Percentiles rank a stretch among this genome's conserved stretches.
These are phyloP conservation scores for Sceloporus tristichus DNA, from an alignment of 2,113 vertebrate species.

Conservation along the genomic window DNA sequence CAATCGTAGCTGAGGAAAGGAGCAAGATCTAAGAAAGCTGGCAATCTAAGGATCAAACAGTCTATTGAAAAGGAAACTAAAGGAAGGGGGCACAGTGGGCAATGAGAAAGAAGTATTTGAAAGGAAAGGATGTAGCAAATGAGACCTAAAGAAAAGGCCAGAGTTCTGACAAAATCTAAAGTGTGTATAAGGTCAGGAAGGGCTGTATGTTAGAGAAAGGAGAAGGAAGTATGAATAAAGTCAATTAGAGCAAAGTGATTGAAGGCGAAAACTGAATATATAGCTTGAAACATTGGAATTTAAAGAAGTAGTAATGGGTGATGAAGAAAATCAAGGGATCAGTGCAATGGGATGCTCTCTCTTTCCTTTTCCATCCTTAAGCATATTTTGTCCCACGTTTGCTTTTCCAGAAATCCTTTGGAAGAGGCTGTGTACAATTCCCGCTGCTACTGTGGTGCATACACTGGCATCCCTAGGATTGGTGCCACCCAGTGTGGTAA, in stretches of 20 bases:
- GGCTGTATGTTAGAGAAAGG: neutral
- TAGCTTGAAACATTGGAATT: neutral
- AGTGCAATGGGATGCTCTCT: neutral
- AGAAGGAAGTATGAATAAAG: neutral
- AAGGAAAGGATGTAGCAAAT: neutral
- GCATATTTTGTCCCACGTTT: neutral
- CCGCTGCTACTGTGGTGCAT: too few species aligned
- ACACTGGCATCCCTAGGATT: too few species aligned
- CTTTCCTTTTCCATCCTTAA: neutral
- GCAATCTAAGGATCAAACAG: neutral
- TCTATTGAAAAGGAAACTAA: neutral
- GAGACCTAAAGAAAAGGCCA: neutral
- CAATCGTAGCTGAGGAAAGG: neutral
- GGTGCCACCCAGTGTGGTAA: too few species aligned
- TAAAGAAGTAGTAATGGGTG: neutral
- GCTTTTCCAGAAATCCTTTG: too few species aligned
- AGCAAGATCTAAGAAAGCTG: neutral
- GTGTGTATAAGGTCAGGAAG: neutral
- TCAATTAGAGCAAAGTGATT: neutral
- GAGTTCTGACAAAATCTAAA: neutral
- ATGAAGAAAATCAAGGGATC: neutral
- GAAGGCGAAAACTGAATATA: neutral
- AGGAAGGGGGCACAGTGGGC: neutral
- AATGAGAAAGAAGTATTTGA: neutral
- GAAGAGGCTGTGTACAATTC: too few species aligned